A percentile compares a stretch with the other conserved stretches of the same genome.
These are phyloP conservation scores for Alcis repandata DNA, from an alignment of 2,888 invertebrate species.

Conservation along the genomic window DNA sequence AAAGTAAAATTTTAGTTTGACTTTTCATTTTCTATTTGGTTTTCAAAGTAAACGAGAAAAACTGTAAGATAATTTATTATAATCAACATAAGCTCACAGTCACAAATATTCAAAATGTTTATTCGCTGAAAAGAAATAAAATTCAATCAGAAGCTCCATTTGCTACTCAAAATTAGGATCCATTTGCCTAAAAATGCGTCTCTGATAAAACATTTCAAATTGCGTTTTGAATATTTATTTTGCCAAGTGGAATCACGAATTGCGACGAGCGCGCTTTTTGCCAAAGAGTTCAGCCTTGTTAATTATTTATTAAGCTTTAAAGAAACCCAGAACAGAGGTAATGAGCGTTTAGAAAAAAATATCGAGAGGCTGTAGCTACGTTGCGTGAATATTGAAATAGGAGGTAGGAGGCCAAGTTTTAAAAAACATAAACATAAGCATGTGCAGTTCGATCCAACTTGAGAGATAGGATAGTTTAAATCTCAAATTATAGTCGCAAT, in stretches of 20 bases:
- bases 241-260: slow-evolving; percentile 57
- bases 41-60: slow-evolving; percentile 2
- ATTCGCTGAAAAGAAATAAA: slow-evolving; percentile 21
- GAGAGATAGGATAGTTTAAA: too few species aligned
- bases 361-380: slow-evolving; percentile 50
- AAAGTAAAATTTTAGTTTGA: not conserved
- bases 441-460: too few species aligned
- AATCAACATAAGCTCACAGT: slow-evolving; percentile 1
- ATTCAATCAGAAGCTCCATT: slow-evolving; percentile 25
- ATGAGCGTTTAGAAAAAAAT: slow-evolving; percentile 61
- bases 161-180: slow-evolving; percentile 29
- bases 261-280: slow-evolving; percentile 48
- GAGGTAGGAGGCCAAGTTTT: not conserved
- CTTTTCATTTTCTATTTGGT: not conserved
- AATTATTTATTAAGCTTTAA: slow-evolving; percentile 77
- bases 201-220: slow-evolving; percentile 46
- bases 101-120: slow-evolving; percentile 18
- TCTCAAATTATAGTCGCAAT: too few species aligned
- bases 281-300: slow-evolving; percentile 68
- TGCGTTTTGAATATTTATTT: slow-evolving; percentile 63
- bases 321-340: slow-evolving; percentile 61
- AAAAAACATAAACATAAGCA: too few species aligned
- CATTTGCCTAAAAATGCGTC: slow-evolving; percentile 38
- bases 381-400: slow-evolving; percentile 59
- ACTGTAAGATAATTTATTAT: not conserved